Evolutionary conservation across 2,113 vertebrate species (phyloP).

Genomic region (Pterophyllum scalare): DNA sequence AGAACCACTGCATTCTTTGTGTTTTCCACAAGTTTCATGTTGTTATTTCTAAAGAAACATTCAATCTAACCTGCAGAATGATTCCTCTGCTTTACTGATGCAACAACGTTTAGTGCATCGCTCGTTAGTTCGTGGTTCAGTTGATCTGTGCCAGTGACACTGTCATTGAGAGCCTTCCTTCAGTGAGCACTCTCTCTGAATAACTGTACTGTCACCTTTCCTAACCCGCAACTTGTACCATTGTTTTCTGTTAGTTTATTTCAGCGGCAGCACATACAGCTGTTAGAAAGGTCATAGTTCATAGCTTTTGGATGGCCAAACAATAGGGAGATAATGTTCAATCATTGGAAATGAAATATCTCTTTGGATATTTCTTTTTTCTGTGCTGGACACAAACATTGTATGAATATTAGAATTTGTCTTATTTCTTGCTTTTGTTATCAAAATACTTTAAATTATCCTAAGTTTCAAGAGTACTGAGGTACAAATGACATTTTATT

Average conservation of each 20-base stretch:
- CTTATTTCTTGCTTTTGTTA: neutral
- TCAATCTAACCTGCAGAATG: neutral
- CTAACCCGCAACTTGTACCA: neutral
- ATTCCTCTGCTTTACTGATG: slow-evolving; percentile 7
- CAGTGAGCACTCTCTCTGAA: neutral
- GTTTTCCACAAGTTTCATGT: neutral
- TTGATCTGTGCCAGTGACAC: slow-evolving; percentile 7
- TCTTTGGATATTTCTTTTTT: neutral
- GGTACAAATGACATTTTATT: neutral
- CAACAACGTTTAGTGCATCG: neutral
- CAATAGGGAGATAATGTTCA: slow-evolving; percentile 14
- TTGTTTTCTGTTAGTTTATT: neutral
- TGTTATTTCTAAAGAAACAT: neutral
- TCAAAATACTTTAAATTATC: neutral
- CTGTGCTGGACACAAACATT: slow-evolving; percentile 73
- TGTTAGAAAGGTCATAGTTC: neutral
- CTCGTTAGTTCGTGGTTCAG: neutral
- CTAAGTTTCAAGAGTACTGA: neutral
- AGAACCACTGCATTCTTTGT: neutral
- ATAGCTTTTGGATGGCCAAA: slow-evolving; percentile 1
- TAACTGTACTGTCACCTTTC: neutral
- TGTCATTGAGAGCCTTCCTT: neutral
- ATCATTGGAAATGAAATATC: slow-evolving; percentile 25
- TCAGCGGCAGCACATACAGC: slow-evolving; percentile 10
- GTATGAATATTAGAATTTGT: neutral